phyloP scores from a whole-genome alignment of 2,888 invertebrate species.

The Selenia dentaria region DNA sequence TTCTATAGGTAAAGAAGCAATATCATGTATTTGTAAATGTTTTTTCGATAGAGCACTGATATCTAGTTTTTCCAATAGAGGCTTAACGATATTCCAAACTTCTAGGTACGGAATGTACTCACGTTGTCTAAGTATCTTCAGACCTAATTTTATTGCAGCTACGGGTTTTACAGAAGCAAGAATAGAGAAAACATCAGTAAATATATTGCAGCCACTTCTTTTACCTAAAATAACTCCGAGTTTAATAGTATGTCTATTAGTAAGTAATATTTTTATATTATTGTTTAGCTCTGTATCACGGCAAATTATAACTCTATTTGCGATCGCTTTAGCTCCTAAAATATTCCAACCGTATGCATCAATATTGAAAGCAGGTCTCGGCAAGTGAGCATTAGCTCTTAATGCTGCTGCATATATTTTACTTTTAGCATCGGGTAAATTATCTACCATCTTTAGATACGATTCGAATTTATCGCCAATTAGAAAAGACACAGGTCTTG shows the following conservation, averaged over 20 bases:
- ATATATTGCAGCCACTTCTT: slow-evolving; percentile 35
- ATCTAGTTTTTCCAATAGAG: slow-evolving; percentile 39
- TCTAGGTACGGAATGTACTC: slow-evolving; percentile 31
- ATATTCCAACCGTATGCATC: slow-evolving; percentile 43
- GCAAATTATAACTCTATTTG: slow-evolving; percentile 47
- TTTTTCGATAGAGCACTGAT: slow-evolving; percentile 13
- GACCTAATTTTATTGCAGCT: slow-evolving; percentile 44
- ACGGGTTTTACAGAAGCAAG: slow-evolving; percentile 44
- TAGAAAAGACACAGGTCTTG: slow-evolving; percentile 10
- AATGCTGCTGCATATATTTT: slow-evolving; percentile 42
- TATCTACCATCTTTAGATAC: slow-evolving; percentile 29
- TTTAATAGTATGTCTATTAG: slow-evolving; percentile 44
- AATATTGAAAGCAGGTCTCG: slow-evolving; percentile 47
- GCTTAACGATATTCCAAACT: slow-evolving; percentile 52
- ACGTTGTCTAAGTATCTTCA: slow-evolving; percentile 35
- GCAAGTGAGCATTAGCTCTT: slow-evolving; percentile 48
- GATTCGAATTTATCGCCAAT: slow-evolving; percentile 23
- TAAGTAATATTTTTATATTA: slow-evolving; percentile 38
- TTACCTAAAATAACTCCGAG: slow-evolving; percentile 46
- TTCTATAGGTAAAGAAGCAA: slow-evolving; percentile 36
- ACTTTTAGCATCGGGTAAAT: slow-evolving; percentile 14
- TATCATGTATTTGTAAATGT: slow-evolving; percentile 13
- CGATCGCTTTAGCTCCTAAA: slow-evolving; percentile 54
- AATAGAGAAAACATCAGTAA: slow-evolving; percentile 32
- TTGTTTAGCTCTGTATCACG: slow-evolving; percentile 36